Evolutionary conservation across 1,140 invertebrate genomes (phyloP), one percentile per base, ranked within the genome.

Genomic region (Chrysopa pallens): DNA sequence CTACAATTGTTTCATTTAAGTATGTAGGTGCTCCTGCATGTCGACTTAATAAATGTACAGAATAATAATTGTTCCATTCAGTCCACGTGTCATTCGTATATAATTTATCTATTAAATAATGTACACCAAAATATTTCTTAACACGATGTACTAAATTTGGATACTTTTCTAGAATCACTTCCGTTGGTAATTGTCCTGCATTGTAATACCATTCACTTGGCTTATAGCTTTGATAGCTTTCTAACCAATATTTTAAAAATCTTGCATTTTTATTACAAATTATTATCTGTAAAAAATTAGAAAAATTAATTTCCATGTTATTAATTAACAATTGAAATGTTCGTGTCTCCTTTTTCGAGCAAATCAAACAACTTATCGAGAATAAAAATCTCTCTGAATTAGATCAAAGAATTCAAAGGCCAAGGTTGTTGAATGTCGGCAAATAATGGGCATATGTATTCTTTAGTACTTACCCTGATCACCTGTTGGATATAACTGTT

Each of bases 131-230:
- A 27, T 51, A 39, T 8, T 41, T 31, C 12, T 47, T 44, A 8
- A 56, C 52, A 29, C 54, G 42, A 39, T 58, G 54, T 6, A 52
- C 46, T n/a, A 58, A 38, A 27, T 50, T 14, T 8, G 55, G 55
- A 15, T 36, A 8, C 13, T 45, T 41, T 14, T 46, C 23, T 6
- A 58, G 46, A 17, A 58, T 52, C n/a, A 46, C 42, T 36, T 50
- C 45, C 1, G 56, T 58, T 6, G 56, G 57, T 17, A 42, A 44
- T 37, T 56, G 46, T 11, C 57, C 58, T 5, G 53, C 58, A 50
- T 60, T 60, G 39, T 56, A 59, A 42, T 60, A 60, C 55, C 56
- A 60, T 15, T 42, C 36, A 27, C 44, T 38, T 6, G 55, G 49
- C 11, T 48, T 48, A 46, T 59, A 59, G 8, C 38, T 28, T 36